A percentile compares a stretch with the other conserved stretches of the same genome.
Conservation (phyloP, 2,888 invertebrate genomes). For the Drosophila infuscata region DNA sequence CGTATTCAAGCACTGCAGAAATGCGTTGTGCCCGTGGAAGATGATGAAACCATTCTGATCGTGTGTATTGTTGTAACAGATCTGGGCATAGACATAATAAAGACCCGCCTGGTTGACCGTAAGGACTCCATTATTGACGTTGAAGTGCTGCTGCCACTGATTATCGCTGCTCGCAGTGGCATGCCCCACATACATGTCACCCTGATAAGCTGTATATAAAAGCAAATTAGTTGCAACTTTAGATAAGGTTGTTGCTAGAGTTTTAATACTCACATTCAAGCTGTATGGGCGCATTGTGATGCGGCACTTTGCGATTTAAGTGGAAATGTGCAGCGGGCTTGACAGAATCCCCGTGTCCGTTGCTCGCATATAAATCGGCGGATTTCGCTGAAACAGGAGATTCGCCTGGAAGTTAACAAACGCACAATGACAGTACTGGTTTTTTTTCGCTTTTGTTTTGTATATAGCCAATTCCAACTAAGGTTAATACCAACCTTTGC, state of each 20-base stretch:
- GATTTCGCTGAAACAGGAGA: conserved; percentile 82
- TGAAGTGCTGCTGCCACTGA: conserved; percentile 88
- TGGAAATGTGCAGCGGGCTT: conserved; percentile 82
- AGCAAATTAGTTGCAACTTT: background rate
- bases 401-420: conserved; percentile 78
- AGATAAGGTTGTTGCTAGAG: background rate
- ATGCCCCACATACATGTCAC: conserved; percentile 83
- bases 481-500: conserved; percentile 57
- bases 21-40: conserved; percentile 87
- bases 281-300: conserved; percentile 60
- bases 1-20: conserved; percentile 91
- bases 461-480: conserved; percentile 55
- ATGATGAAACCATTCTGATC: conserved; percentile 91
- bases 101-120: conserved; percentile 90
- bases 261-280: conserved; percentile 57
- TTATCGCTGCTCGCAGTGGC: conserved; percentile 87
- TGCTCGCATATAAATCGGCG: conserved; percentile 16
- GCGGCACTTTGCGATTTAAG: conserved; percentile 73
- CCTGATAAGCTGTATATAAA: conserved; percentile 65
- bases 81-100: conserved; percentile 92
- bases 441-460: conserved; percentile 31
- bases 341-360: background rate
- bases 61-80: conserved; percentile 92
- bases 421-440: conserved; percentile 32
- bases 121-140: conserved; percentile 88